A percentile compares a stretch with the other conserved stretches of the same genome.
Conservation (phyloP, 2,888 invertebrate genomes). For the Pachycephus smyrnensis region DNA sequence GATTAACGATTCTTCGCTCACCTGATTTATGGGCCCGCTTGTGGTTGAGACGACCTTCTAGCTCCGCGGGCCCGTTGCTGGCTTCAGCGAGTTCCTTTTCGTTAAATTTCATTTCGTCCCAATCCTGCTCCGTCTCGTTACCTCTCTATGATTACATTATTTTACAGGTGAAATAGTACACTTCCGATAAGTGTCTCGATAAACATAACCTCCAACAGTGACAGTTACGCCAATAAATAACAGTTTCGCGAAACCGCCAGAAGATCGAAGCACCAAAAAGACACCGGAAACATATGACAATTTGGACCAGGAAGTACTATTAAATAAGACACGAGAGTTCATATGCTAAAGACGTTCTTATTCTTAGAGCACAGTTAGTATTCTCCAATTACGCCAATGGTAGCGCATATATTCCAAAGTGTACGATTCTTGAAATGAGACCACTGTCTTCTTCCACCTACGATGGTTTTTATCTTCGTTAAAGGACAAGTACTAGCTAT, state of each 20-base stretch:
- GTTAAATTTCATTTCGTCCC: slow-evolving; percentile 77
- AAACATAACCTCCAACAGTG: slow-evolving; percentile 2
- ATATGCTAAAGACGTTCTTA: no score
- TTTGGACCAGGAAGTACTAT: no score
- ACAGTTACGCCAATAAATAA: neutral
- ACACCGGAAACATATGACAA: no score
- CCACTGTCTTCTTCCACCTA: no score
- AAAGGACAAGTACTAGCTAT: no score
- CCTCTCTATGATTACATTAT: neutral
- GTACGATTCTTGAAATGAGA: no score
- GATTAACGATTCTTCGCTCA: slow-evolving; percentile 28
- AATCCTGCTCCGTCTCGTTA: neutral
- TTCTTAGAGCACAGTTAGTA: no score
- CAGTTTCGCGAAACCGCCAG: neutral
- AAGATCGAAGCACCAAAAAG: neutral
- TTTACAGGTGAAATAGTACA: neutral
- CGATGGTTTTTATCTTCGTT: no score
- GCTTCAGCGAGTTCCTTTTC: slow-evolving; percentile 76
- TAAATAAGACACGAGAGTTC: no score
- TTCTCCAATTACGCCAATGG: no score
- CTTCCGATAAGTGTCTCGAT: neutral
- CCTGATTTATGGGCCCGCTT: slow-evolving; percentile 68
- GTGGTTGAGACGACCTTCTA: slow-evolving; percentile 81
- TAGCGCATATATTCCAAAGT: no score
- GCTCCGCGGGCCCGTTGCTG: slow-evolving; percentile 72